These are phyloP conservation scores for Syritta pipiens DNA, from an alignment of 2,888 invertebrate genomes.

Conservation along the genomic window DNA sequence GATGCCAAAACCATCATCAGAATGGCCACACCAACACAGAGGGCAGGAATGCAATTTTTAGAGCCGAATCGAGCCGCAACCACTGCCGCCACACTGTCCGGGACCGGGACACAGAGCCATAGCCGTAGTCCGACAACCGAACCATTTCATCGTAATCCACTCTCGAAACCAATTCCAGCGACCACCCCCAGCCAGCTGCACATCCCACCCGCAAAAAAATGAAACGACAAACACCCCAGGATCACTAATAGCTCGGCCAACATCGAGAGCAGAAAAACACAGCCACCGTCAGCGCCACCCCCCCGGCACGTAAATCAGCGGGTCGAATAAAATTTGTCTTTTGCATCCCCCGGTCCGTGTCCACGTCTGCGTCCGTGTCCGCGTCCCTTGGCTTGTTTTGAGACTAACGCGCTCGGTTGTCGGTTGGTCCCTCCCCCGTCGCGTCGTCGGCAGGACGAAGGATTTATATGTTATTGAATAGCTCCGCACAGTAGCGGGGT, in stretches of 20 bases:
- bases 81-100: conserved; percentile 60
- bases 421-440: no score
- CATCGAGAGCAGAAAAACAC: conserved; percentile 45
- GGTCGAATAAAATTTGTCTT: conserved; percentile 59
- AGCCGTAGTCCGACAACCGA: conserved; percentile 45
- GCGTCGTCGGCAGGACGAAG: conserved; percentile 16
- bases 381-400: conserved; percentile 18
- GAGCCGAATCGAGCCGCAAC: conserved; percentile 35
- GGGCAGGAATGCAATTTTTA: conserved; percentile 49
- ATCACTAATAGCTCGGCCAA: conserved; percentile 60
- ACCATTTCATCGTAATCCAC: conserved; percentile 59
- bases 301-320: conserved; percentile 57
- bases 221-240: conserved; percentile 28
- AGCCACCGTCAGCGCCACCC: conserved; percentile 7
- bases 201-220: conserved; percentile 6
- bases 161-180: conserved; percentile 47
- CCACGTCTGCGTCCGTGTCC: no score
- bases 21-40: conserved; percentile 7
- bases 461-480: conserved; percentile 67
- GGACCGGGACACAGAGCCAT: conserved; percentile 26
- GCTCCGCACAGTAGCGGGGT: conserved; percentile 30
- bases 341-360: conserved; percentile 49
- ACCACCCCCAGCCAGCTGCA: no score
- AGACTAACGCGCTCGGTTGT: conserved; percentile 33
- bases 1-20: conserved; percentile 43